Percentiles rank a stretch among this genome's conserved stretches.
These are phyloP conservation scores for Lepidurus couesii DNA, from an alignment of 1,140 invertebrate genomes.

Conservation along the genomic window DNA sequence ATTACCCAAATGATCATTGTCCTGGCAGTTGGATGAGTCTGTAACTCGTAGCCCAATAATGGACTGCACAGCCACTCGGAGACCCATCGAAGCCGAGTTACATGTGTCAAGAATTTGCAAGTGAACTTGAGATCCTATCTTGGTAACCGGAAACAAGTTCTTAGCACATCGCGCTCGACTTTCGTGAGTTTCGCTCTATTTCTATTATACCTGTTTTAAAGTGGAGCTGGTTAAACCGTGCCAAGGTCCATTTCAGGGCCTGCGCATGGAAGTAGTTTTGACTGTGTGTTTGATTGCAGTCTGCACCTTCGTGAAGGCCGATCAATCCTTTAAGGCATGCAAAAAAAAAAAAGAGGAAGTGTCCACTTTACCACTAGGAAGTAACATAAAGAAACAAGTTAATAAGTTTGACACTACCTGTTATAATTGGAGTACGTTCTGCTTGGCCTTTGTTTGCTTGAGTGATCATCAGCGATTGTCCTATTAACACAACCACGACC, in stretches of 20 bases:
- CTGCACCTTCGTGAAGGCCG: background rate
- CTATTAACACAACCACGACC: background rate
- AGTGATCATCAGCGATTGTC: background rate
- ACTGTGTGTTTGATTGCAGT: background rate
- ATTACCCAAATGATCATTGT: background rate
- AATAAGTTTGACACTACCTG: background rate
- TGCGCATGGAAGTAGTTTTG: background rate
- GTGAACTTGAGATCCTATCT: background rate
- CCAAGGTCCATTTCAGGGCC: constrained; percentile 17
- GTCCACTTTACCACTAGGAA: background rate
- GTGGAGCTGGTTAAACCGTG: background rate
- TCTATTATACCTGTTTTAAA: background rate
- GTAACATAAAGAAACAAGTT: background rate
- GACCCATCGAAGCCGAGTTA: background rate
- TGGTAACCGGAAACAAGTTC: background rate
- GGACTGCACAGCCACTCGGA: background rate
- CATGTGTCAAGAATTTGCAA: constrained; percentile 4
- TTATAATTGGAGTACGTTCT: background rate
- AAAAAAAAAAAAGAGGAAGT: background rate
- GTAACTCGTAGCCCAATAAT: background rate
- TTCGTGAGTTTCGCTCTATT: background rate
- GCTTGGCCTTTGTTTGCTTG: background rate
- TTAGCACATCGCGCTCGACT: background rate
- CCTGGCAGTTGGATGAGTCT: background rate
- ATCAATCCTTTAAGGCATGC: background rate